These are phyloP conservation scores for Nezara viridula DNA, from an alignment of 2,888 invertebrate species.

Conservation along the genomic window DNA sequence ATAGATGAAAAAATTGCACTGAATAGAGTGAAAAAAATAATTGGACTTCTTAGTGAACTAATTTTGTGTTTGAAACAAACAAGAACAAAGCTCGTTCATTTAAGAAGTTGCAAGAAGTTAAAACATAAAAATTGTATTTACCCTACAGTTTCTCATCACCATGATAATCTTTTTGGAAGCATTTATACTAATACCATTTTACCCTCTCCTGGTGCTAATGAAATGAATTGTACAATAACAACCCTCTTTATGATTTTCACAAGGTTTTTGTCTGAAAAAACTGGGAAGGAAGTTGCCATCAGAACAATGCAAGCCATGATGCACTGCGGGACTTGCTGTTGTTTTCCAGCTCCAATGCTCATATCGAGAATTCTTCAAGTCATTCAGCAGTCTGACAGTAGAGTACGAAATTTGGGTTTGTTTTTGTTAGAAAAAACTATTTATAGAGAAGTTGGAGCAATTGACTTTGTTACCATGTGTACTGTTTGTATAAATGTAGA, in stretches of 20 bases:
- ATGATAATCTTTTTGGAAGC: slow-evolving; percentile 74
- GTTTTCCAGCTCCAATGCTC: slow-evolving; percentile 71
- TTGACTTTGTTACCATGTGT: slow-evolving; percentile 64
- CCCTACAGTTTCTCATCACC: slow-evolving; percentile 73
- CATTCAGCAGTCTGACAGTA: slow-evolving; percentile 68
- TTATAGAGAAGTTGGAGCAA: slow-evolving; percentile 75
- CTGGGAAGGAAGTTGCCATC: slow-evolving; percentile 65
- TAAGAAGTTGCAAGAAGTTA: slow-evolving; percentile 72
- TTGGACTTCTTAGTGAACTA: slow-evolving; percentile 74
- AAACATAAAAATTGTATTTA: slow-evolving; percentile 72
- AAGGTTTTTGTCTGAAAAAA: slow-evolving; percentile 65
- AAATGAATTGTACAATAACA: slow-evolving; percentile 73
- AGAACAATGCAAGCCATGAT: slow-evolving; percentile 72
- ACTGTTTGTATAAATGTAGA: slow-evolving; percentile 63
- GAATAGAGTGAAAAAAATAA: slow-evolving; percentile 72
- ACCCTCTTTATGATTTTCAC: slow-evolving; percentile 73
- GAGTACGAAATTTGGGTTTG: slow-evolving; percentile 71
- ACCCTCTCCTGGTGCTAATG: slow-evolving; percentile 68
- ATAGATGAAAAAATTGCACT: slow-evolving; percentile 69
- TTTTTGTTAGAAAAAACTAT: slow-evolving; percentile 74
- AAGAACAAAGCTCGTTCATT: slow-evolving; percentile 73
- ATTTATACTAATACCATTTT: slow-evolving; percentile 69
- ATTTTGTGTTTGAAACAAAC: slow-evolving; percentile 74
- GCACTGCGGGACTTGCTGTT: slow-evolving; percentile 76
- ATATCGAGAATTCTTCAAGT: slow-evolving; percentile 68